Conservation (phyloP, 2,888 invertebrate genomes). For the Epinotia demarniana region DNA sequence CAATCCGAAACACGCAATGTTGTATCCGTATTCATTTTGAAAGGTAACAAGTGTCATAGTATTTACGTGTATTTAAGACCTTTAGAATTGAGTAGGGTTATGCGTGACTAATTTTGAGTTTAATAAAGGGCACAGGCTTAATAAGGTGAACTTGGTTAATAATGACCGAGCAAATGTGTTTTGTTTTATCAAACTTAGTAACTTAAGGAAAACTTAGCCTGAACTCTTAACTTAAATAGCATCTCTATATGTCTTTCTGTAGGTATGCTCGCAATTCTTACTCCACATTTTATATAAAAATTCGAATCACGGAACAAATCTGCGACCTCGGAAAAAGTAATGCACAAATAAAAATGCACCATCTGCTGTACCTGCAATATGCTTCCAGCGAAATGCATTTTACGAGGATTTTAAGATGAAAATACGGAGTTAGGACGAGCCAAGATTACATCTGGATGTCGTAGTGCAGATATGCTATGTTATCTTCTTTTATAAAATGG, state of each 20-base stretch:
- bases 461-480: not conserved
- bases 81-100: not conserved
- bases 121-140: conserved; percentile 16
- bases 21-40: not conserved
- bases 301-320: not conserved
- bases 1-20: conserved; percentile 25
- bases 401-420: not conserved
- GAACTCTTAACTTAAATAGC: too few relatives aligned
- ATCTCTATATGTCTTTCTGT: not conserved
- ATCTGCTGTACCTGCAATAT: conserved; percentile 2
- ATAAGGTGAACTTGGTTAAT: not conserved
- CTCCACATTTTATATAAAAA: not conserved
- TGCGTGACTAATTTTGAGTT: conserved; percentile 16
- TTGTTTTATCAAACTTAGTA: too few relatives aligned
- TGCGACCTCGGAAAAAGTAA: not conserved
- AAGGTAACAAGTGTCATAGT: not conserved
- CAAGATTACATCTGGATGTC: not conserved
- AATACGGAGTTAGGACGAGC: not conserved
- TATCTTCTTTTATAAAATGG: not conserved
- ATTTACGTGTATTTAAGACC: not conserved
- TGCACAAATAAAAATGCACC: conserved; percentile 15
- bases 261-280: not conserved
- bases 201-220: too few relatives aligned
- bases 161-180: not conserved
- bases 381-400: not conserved